Evolutionary conservation across 30 jellyfish, hydroid and myxozoan genomes (phyloP), one percentile per base, ranked within the genome.

Genomic region (Aurelia sp.): DNA sequence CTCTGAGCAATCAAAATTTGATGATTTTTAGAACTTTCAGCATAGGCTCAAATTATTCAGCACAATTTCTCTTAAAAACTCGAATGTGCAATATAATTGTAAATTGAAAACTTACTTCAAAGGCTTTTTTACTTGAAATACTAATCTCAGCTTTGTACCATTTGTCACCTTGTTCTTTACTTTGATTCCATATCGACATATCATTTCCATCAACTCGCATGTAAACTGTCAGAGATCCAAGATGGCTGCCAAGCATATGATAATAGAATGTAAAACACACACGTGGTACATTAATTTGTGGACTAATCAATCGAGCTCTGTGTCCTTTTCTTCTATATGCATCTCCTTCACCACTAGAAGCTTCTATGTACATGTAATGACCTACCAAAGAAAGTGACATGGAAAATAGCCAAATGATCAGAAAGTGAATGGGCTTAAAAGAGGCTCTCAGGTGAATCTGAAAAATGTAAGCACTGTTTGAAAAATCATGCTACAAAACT

Each of bases 231-330:
- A 92, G 66, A 30, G 81, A 78, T 20, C 98, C 98, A 94, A 86
- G 75, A 62, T 86, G 97, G 61, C 89, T 73, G 22, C 98, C 98
- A 57, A 66, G 75, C 98, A 92, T 92, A 66, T 92, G 96, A 81
- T 92, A 92, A 53, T 55, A 87, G 69, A 86, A 69, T 9, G 73
- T 44, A 21, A 92, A 81, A 55, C 98, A 92, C 11, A 86, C 79
- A 41, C 83, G 95, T 0, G 98, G 98, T 11, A 65, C 88, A 23
- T 40, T 74, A 13, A 92, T 73, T 9, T 73, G 12, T 16, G 96
- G 98, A 62, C 98, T 86, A 57, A 74, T 51, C 65, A 92, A 79
- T 62, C 95, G 82, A 31, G 98, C 98, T 59, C 33, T 85, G 74
- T 86, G 85, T n/a, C 98, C 98, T 30, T 79, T 65, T 35, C 48